Evolutionary conservation across 1,140 invertebrate species (phyloP), one percentile per base, ranked within the genome.

Genomic region (Sycophaga agraensis): DNA sequence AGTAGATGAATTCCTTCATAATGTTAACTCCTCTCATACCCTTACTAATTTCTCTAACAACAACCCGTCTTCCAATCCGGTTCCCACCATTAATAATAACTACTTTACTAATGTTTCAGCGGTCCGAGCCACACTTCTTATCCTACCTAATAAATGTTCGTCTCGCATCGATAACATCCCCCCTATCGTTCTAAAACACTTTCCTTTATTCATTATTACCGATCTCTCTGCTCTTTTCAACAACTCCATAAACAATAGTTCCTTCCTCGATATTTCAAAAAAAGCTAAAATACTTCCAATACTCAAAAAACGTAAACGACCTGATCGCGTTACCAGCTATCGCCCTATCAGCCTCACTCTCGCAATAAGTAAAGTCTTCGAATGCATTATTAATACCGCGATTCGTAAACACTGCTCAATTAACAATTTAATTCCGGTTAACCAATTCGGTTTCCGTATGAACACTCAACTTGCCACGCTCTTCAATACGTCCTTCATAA

Each of bases 281-380:
- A 31, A 2, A 16, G 62, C 65, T 1, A 70, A 69, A 61, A 48
- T 72, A 4, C 39, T 67, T 0, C 58, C 65, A 0, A 48, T 73
- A 2, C 48, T n/a, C 53, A 72, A 71, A 59, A 59, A 66, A 45
- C 42, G 59, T 0, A 72, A 70, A 68, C 24, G 55, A 7, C 21
- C 54, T 0, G 14, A 11, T 4, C n/a, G 63, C 9, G 53, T 70
- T 9, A 14, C 16, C 12, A 56, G 55, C 21, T 70, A 68, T 22
- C 16, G 66, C 22, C 67, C 70, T 1, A 71, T 73, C 3, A 68
- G 63, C 49, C 50, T 68, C 8, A 63, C 62, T 4, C 43, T 63
- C 6, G 62, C 24, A 31, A 39, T 56, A n/a, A 68, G 68, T 14
- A 77, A 77, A 66, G 16, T 68, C 0, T 66, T 58, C 16, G 68